phyloP scores from a whole-genome alignment of 2,113 vertebrate species.

The Poecile atricapillus region DNA sequence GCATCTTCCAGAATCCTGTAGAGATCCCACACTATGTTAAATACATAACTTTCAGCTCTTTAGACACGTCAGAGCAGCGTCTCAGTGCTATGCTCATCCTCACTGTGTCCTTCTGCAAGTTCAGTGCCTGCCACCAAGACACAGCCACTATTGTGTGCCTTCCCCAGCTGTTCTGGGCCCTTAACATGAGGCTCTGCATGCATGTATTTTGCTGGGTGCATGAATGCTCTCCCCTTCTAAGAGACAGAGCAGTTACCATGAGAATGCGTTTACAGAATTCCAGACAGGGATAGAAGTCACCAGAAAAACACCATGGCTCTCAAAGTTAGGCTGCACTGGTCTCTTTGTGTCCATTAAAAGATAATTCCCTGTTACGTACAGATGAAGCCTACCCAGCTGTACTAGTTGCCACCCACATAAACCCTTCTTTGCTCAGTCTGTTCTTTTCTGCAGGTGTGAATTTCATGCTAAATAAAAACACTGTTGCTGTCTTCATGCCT shows the following conservation, averaged over 20 bases:
- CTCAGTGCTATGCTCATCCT: neutral
- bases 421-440: neutral
- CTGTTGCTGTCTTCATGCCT: neutral
- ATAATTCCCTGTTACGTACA: neutral
- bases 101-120: too few species aligned
- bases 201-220: rapidly evolving
- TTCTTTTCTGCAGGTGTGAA: neutral
- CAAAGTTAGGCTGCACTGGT: neutral
- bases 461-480: neutral
- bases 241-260: neutral
- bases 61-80: neutral
- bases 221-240: neutral
- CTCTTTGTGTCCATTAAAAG: neutral
- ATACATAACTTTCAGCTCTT: neutral
- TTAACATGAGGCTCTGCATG: neutral
- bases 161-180: neutral
- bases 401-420: neutral
- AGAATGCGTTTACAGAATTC: neutral
- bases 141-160: rapidly evolving
- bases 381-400: neutral
- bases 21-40: neutral
- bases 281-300: neutral
- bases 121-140: neutral
- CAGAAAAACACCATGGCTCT: rapidly evolving
- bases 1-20: neutral